Conservation (phyloP, 2,888 invertebrate genomes). For the Saturnia pavonia region DNA sequence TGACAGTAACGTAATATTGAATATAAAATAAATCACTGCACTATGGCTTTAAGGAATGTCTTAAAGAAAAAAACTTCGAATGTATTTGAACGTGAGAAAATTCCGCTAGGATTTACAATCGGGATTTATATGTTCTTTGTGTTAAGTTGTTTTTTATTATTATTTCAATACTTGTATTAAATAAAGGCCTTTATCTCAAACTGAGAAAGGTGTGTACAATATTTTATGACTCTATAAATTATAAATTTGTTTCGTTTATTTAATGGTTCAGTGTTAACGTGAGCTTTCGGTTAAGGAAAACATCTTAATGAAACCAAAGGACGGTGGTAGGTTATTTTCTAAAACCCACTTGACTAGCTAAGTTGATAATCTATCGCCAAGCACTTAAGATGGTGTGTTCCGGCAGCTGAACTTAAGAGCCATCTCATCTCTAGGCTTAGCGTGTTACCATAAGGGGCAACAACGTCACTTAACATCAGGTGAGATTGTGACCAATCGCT, state of each 20-base stretch:
- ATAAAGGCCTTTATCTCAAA: not conserved
- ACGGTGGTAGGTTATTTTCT: not conserved
- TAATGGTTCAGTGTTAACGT: not conserved
- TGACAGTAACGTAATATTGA: not conserved
- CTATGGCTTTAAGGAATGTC: not conserved
- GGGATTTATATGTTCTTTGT: not conserved
- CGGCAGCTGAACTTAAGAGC: no score
- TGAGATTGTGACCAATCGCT: no score
- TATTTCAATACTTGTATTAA: not conserved
- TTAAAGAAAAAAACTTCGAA: not conserved
- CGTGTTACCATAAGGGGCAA: no score
- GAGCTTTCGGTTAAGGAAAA: not conserved
- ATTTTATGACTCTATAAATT: not conserved
- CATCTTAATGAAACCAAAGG: no score
- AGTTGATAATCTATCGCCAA: no score
- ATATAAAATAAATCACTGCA: not conserved
- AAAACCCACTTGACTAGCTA: not conserved
- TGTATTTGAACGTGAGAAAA: conserved; percentile 1
- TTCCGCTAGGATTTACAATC: conserved; percentile 4
- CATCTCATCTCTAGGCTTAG: no score
- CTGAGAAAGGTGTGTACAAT: not conserved
- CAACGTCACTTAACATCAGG: no score
- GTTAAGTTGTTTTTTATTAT: not conserved
- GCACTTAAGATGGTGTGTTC: no score
- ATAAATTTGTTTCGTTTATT: not conserved